Evolutionary conservation across 1,140 invertebrate species (phyloP), one percentile per base, ranked within the genome.

Genomic region (Drosophila arawakana): DNA sequence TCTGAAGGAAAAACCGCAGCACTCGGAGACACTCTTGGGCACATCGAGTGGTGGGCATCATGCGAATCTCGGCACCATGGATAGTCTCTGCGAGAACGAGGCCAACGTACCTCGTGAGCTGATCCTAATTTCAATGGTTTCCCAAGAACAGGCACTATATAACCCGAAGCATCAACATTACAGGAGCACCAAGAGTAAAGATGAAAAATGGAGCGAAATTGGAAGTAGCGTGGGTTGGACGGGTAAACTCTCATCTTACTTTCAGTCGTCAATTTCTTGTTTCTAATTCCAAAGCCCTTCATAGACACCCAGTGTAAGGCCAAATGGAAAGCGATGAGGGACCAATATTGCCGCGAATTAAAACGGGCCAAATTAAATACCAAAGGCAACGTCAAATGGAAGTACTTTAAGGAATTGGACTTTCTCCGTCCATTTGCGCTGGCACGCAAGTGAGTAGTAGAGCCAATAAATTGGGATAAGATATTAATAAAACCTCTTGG

Each of bases 291-390:
- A 3, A 8, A 55, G 8, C 21, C 11, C 13, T 50, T 6, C 7
- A 37, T 21, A 92, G 91, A 77, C 30, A 43, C 43, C 3, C 88
- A 92, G 71, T 92, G 91, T 67, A 92, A 92, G 73, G 79, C 84
- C 3, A 92, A 92, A 21, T 92, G 91, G 91, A 92, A 92, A 47
- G 91, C 91, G 0, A 77, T 92, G 78, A 59, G 91, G 35, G 91
- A 92, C 47, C 91, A 92, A 76, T 92, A 92, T 67, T 91, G 91
- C 15, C 80, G 91, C 1, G 91, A 92, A 46, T 62, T 92, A 1
- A 92, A 91, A 41, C 88, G 91, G 34, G 78, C 82, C 70, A 92
- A 91, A 70, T 44, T 70, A 10, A 91, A 84, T 73, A 37, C 55
- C 41, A 92, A 92, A 59, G 70, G 71, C 34, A 81, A 69, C 37